Conservation (phyloP, 2,888 invertebrate genomes). For the Ophion ellenae region DNA sequence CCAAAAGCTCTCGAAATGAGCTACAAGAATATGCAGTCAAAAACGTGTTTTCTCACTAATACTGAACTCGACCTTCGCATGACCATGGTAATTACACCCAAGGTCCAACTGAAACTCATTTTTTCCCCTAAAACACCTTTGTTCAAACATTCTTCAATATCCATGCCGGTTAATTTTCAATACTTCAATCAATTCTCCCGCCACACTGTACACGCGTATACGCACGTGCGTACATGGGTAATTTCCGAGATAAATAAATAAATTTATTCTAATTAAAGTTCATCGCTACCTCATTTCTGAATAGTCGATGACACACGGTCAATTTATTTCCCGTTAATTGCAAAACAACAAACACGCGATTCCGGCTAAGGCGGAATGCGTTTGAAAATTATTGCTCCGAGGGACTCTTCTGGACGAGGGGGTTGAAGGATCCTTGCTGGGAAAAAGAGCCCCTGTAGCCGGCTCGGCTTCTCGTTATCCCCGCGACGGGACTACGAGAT, state of each 20-base stretch:
- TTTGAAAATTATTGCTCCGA: conserved; percentile 16
- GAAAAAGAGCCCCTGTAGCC: conserved; percentile 2
- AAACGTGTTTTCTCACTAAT: too few species aligned
- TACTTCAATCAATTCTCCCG: too few species aligned
- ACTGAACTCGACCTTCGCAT: too few species aligned
- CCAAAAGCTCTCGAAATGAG: too few species aligned
- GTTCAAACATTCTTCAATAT: too few species aligned
- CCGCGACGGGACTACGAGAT: conserved; percentile 12
- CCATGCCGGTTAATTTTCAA: too few species aligned
- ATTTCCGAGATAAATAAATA: neutral
- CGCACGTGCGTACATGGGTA: neutral
- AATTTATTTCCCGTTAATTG: neutral
- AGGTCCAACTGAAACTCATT: too few species aligned
- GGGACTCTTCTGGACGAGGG: neutral
- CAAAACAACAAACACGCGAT: neutral
- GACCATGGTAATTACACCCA: too few species aligned
- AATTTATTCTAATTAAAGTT: neutral
- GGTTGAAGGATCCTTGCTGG: neutral
- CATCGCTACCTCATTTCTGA: neutral
- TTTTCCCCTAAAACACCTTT: too few species aligned
- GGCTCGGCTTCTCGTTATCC: neutral
- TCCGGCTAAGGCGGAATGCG: neutral
- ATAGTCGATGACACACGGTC: neutral
- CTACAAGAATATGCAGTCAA: too few species aligned
- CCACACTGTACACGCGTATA: too few species aligned